Evolutionary conservation across 23 tunicate species (phyloP), one percentile per base, ranked within the genome.

Genomic region (Halocynthia aurantium): DNA sequence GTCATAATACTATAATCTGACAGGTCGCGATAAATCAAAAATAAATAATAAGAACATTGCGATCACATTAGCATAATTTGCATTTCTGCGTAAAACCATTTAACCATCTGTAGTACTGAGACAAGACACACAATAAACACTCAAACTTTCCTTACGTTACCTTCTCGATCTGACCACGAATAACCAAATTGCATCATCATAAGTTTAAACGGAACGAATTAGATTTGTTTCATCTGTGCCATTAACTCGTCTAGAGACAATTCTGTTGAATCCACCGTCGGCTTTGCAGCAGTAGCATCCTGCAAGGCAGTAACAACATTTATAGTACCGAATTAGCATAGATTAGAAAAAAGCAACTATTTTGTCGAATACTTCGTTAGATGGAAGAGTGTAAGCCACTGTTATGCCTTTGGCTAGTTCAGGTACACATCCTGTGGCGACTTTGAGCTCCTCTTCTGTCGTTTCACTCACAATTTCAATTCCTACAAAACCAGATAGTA

Each of bases 191-290:
- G 44, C 44, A 31, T 31, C 44, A 31, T 31, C 44, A 31, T 31
- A 31, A 31, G 44, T 31, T 31, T 31, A 58, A 44, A 17, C 18
- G n/a, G 13, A 72, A 15, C 12, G 2, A 21, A 75, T 71, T 78
- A 87, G 17, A 93, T 13, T 6, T 71, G 57, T 70, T 87, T 87
- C 93, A 93, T 86, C 57, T 84, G 83, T 5, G 86, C 86, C 94
- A 93, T 93, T 72, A 93, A 70, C 40, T 93, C 94, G 21, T 93
- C 98, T 71, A 93, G 75, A 49, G 98, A 87, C 10, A 63, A 71
- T 22, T 70, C 90, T 22, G 65, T 61, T 21, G 80, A 74, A 10
- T 76, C 54, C 22, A 67, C 77, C 21, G 81, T 52, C 12, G 62
- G 69, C 6, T 62, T 31, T 10, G 67, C 77, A 53, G 62, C 71